Percentiles rank a stretch among this genome's conserved stretches.
phyloP scores from a whole-genome alignment of 2,888 invertebrate species.

The Cyclophora albipunctata region DNA sequence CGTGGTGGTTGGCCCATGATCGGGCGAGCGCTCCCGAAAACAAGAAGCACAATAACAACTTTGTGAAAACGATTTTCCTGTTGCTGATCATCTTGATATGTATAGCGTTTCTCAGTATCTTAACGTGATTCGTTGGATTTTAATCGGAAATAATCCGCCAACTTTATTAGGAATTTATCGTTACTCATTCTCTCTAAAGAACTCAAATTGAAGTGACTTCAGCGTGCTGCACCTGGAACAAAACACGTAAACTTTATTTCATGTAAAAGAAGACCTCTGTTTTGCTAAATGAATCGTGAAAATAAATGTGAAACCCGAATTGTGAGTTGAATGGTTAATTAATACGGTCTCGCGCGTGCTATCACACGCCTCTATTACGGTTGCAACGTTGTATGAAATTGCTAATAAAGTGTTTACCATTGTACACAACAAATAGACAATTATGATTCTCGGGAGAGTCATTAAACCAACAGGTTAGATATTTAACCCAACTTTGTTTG shows the following conservation, averaged over 20 bases:
- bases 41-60: conserved; percentile 53
- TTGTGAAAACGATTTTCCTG: conserved; percentile 61
- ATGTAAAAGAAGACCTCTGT: no score
- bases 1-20: conserved; percentile 72
- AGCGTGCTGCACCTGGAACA: conserved; percentile 2
- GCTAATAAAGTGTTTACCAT: conserved; percentile 8
- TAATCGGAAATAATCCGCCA: conserved; percentile 64
- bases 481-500: conserved; percentile 7
- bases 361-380: not conserved
- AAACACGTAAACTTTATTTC: conserved; percentile 12
- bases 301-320: conserved; percentile 8
- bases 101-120: conserved; percentile 17
- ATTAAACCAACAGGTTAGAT: conserved; percentile 8
- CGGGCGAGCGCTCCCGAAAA: conserved; percentile 49
- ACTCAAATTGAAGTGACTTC: not conserved
- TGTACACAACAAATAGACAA: conserved; percentile 2
- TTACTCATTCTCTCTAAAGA: conserved; percentile 56
- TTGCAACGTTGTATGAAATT: conserved; percentile 8
- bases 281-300: no score
- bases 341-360: not conserved
- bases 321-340: not conserved
- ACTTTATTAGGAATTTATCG: conserved; percentile 58
- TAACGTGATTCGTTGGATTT: conserved; percentile 41
- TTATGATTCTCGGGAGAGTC: conserved; percentile 5
- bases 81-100: conserved; percentile 50